Conservation (phyloP, 2,888 invertebrate species). For the Amphipyra tragopoginis region DNA sequence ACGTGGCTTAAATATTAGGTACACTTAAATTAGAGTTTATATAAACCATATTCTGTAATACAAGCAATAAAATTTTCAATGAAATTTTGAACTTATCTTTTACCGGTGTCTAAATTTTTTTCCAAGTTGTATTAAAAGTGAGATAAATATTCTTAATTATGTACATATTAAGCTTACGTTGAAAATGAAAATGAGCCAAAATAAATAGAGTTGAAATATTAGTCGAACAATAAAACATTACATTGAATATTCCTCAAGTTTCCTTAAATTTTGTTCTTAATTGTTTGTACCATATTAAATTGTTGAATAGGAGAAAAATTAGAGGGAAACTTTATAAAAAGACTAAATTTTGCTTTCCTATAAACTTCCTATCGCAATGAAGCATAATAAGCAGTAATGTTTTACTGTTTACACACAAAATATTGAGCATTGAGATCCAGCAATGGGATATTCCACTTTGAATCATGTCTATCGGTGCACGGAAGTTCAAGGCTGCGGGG, state of each 20-base stretch:
- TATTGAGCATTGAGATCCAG: constrained; percentile 71
- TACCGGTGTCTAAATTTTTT: neutral
- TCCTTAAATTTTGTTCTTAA: neutral
- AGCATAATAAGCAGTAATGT: constrained; percentile 47
- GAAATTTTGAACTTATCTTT: constrained; percentile 4
- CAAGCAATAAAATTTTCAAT: constrained; percentile 9
- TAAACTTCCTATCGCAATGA: constrained; percentile 22
- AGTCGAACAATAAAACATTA: constrained; percentile 23
- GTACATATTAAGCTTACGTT: constrained; percentile 33
- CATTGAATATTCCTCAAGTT: constrained; percentile 6
- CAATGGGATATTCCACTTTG: constrained; percentile 63
- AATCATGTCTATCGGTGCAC: constrained; percentile 42
- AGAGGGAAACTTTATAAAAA: neutral
- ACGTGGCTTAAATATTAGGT: constrained; percentile 62
- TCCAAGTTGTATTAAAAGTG: neutral
- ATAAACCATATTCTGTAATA: constrained; percentile 22
- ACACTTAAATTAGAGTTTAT: constrained; percentile 45
- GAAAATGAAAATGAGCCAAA: constrained; percentile 17
- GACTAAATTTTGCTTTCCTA: constrained; percentile 2
- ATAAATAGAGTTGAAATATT: neutral
- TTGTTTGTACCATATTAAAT: neutral
- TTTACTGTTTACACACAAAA: constrained; percentile 44
- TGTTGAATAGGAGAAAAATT: neutral
- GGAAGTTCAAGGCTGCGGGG: constrained; percentile 72
- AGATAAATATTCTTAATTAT: constrained; percentile 27